Evolutionary conservation across 2,113 vertebrate genomes (phyloP).

Genomic region (Vicugna pacos): DNA sequence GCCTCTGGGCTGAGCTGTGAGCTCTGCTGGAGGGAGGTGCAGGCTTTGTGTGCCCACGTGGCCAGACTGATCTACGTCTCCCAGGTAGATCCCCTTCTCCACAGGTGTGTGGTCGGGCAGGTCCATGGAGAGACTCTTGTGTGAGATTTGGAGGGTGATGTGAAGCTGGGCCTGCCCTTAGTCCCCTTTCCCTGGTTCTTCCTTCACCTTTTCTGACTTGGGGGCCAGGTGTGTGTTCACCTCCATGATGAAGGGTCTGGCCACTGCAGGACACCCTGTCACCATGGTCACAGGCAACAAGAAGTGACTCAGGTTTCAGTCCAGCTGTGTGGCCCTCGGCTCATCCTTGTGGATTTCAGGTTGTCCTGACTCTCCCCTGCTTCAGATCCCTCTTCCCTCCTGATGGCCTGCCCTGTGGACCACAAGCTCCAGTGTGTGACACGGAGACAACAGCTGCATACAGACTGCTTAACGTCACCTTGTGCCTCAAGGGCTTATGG

Average conservation of each 20-base stretch:
- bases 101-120: too few species aligned
- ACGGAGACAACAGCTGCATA: accelerated
- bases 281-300: neutral
- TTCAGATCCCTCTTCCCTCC: neutral
- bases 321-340: accelerated
- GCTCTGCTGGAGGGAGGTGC: neutral
- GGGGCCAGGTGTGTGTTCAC: neutral
- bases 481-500: neutral
- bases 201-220: neutral
- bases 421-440: neutral
- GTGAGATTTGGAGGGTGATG: neutral
- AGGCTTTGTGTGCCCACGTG: accelerated
- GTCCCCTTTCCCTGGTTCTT: neutral
- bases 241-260: neutral
- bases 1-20: neutral
- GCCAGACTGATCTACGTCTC: neutral
- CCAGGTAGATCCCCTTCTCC: neutral
- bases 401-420: accelerated
- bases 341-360: neutral
- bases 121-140: neutral
- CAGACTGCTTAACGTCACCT: neutral
- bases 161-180: accelerated
- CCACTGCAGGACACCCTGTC: accelerated
- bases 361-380: neutral
- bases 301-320: neutral